Base-by-base conservation (phyloP, 2,113 vertebrate species). In the Psephotus haematonotus region DNA sequence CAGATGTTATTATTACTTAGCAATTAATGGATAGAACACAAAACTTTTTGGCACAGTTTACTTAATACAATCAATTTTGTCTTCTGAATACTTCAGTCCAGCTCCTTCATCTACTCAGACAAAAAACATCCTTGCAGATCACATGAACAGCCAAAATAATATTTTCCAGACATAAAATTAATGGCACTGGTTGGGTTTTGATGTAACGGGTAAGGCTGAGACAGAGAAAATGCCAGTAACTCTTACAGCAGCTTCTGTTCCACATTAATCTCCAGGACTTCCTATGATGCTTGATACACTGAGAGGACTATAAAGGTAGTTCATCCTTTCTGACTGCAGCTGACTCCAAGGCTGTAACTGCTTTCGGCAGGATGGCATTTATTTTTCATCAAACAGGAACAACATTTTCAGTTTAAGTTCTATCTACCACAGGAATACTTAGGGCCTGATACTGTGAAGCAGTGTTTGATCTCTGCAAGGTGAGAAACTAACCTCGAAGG, bases 1-100 rank as follows among this genome's bases (percentile, higher is more conserved):
- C 93, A 94, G 84, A 80, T 95, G 87, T 89, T 94, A 83, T 86
- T 94, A 93, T 76, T 88, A 92, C 89, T 92, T 95, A 92, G 57
- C 90, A 95, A 90, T 93, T 90, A 93, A 93, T 95, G 93, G 96
- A 94, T 57, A 60, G 82, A 86, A 77, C 49, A 96, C 74, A 89
- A 91, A 95, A 90, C 62, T 67, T 79, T 91, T 43, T 67, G 91
- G 94, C 79, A 92, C 46, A 78, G 67, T 70, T 81, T 70, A n/a
- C 24, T 78, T 77, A 71, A 55, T 6, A 6, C 37, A 75, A 90
- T 83, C 76, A 25, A n/a, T 65, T 95, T 90, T 82, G 93, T 84
- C 33, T 92, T 33, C 33, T 69, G 67, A 90, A 46, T 88, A 62
- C 35, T 37, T 83, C 64, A 55, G 60, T 46, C 60, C 80, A 88